phyloP scores from a whole-genome alignment of 2,113 vertebrate genomes.

The Rhinoderma darwinii region DNA sequence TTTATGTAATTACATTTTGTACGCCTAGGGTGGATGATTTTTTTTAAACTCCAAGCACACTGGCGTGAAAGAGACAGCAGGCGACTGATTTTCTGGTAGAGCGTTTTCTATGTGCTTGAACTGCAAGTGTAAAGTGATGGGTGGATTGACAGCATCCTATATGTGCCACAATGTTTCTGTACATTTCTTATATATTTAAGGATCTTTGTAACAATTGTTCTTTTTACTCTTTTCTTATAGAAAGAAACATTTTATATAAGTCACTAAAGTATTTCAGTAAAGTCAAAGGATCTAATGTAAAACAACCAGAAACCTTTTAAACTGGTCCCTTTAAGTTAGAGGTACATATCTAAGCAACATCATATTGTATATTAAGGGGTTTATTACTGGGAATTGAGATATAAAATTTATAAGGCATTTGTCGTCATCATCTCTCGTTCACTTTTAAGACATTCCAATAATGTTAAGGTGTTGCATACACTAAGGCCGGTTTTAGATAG shows the following conservation, averaged over 20 bases:
- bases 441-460: too few species aligned
- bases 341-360: not conserved
- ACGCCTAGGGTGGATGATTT: not conserved
- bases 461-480: too few species aligned
- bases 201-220: not conserved
- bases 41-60: conserved; percentile 40
- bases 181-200: conserved; percentile 20
- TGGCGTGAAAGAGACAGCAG: not conserved
- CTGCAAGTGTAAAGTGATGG: not conserved
- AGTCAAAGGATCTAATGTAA: not conserved
- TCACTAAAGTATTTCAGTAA: not conserved
- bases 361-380: not conserved
- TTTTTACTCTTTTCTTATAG: conserved; percentile 26
- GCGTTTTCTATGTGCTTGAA: conserved; percentile 19
- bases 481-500: too few species aligned
- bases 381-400: too few species aligned
- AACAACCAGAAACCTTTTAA: not conserved
- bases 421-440: too few species aligned
- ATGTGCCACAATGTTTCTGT: conserved; percentile 5
- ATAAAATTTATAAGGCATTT: too few species aligned
- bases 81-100: not conserved
- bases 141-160: not conserved
- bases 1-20: conserved; percentile 48
- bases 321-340: not conserved
- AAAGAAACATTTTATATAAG: conserved; percentile 23